A percentile compares a stretch with the other conserved stretches of the same genome.
Evolutionary conservation across 1,140 invertebrate species (phyloP).

Genomic region (Platyscapa corneri): DNA sequence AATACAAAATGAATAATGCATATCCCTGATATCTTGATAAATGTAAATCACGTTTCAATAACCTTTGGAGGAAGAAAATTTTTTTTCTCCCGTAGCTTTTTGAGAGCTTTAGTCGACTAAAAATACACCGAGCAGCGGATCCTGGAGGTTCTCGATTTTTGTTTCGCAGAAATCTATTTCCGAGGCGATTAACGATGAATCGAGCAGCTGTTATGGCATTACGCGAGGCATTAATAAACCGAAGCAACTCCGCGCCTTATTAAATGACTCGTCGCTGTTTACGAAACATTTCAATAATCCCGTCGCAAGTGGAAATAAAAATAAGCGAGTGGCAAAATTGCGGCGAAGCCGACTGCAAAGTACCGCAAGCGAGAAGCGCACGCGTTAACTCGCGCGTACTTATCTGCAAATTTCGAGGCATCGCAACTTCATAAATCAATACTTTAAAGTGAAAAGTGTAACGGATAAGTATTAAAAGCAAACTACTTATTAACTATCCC

Average conservation of each 20-base stretch:
- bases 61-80: neutral
- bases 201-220: neutral
- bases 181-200: neutral
- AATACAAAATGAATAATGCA: neutral
- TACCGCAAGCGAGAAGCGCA: neutral
- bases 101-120: neutral
- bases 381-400: neutral
- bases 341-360: neutral
- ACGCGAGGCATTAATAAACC: neutral
- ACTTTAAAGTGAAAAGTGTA: neutral
- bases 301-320: neutral
- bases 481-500: neutral
- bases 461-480: neutral
- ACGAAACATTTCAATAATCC: neutral
- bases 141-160: neutral
- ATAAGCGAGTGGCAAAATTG: neutral
- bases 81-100: neutral
- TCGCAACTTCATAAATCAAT: neutral
- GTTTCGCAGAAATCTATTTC: neutral
- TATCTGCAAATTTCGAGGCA: conserved; percentile 6
- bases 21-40: neutral
- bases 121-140: neutral
- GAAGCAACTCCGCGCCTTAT: neutral
- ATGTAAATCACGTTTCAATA: neutral
- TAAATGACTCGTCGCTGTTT: neutral